phyloP scores from a whole-genome alignment of 2,888 invertebrate species.

The Ormia ochracea region DNA sequence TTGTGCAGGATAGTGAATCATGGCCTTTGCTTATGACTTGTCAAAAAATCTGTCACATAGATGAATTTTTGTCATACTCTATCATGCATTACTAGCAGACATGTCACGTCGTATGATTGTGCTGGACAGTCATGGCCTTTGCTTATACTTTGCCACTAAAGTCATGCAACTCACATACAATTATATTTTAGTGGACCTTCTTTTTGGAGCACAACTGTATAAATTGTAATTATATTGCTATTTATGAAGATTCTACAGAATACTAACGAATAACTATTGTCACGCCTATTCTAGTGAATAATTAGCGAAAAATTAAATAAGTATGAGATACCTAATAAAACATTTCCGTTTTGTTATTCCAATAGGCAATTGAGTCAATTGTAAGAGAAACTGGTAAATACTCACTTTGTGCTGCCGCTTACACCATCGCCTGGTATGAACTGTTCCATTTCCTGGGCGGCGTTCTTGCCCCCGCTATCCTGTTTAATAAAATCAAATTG shows the following conservation, averaged over 20 bases:
- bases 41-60: too few relatives aligned
- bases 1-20: too few relatives aligned
- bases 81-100: too few relatives aligned
- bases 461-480: slow-evolving; percentile 73
- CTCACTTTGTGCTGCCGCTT: slow-evolving; percentile 71
- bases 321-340: slow-evolving; percentile 41
- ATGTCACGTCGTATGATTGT: too few relatives aligned
- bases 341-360: slow-evolving; percentile 43
- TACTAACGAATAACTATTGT: slow-evolving; percentile 27
- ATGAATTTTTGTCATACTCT: too few relatives aligned
- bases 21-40: too few relatives aligned
- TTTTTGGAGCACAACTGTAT: background rate
- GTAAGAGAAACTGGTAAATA: slow-evolving; percentile 36
- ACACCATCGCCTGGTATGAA: slow-evolving; percentile 83
- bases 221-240: background rate
- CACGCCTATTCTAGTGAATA: slow-evolving; percentile 18
- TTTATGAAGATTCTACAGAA: slow-evolving; percentile 3
- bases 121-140: too few relatives aligned
- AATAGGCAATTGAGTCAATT: slow-evolving; percentile 17
- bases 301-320: slow-evolving; percentile 48
- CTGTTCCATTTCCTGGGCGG: slow-evolving; percentile 86
- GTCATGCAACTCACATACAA: too few relatives aligned
- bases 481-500: slow-evolving; percentile 56
- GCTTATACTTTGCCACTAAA: too few relatives aligned
- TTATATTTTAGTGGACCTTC: too few relatives aligned